Conservation (phyloP, 2,113 vertebrate species). For the Sphyrna mokarran region DNA sequence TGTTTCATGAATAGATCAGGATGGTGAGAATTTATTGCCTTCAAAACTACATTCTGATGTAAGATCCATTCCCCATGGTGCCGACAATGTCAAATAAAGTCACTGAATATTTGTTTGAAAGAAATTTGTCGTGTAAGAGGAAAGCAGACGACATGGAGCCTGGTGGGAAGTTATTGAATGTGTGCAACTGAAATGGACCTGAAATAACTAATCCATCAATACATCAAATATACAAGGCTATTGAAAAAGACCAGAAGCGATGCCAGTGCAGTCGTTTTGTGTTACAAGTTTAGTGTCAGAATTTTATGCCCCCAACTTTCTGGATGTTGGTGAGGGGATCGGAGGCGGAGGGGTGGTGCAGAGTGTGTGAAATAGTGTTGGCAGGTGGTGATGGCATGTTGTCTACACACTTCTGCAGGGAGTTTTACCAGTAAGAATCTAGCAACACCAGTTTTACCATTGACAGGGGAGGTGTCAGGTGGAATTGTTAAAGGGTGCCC, state of each 20-base stretch:
- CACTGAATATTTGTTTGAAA: background rate
- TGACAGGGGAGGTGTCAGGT: too few relatives aligned
- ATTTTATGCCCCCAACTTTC: background rate
- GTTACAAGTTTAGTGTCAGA: background rate
- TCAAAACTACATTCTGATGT: background rate
- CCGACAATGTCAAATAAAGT: background rate
- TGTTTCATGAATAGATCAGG: background rate
- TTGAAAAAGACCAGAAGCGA: background rate
- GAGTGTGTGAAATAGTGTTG: background rate
- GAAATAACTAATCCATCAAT: background rate
- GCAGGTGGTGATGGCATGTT: too few relatives aligned
- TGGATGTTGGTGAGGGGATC: background rate
- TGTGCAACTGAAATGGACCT: background rate
- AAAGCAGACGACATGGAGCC: background rate
- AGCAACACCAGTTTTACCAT: too few relatives aligned
- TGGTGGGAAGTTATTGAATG: background rate
- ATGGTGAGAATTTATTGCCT: background rate
- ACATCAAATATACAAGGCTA: slow-evolving; percentile 1
- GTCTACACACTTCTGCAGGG: too few relatives aligned
- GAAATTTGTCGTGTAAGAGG: background rate
- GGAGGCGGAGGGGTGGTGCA: too few relatives aligned
- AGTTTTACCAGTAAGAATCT: too few relatives aligned
- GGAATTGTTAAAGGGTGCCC: too few relatives aligned
- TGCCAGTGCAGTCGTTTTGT: background rate
- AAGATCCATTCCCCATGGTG: background rate